Evolutionary conservation across 2,113 vertebrate genomes (phyloP), one percentile per base, ranked within the genome.

Genomic region (Enhydra lutris): DNA sequence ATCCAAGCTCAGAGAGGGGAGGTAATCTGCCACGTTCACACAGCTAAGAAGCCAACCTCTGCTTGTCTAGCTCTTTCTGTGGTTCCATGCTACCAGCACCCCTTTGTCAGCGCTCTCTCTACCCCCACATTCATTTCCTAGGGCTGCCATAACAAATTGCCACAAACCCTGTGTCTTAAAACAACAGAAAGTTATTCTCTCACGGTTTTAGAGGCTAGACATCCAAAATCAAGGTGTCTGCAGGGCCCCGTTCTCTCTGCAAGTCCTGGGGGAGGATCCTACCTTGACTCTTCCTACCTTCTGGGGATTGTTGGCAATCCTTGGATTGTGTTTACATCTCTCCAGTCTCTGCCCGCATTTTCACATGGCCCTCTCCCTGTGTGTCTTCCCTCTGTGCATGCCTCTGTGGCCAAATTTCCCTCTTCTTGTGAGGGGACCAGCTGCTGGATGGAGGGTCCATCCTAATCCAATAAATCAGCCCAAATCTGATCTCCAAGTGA

Each of bases 1-100:
- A 45, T 10, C 31, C 29, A 80, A 76, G 39, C 63, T 50, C 59
- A 31, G 89, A 71, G 59, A 83, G 29, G 36, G 8, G 3, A 36
- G 15, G 71, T n/a, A 86, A 45, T 59, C 36, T n/a, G 12, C 36
- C 63, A 18, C 11, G n/a, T n/a, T 71, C 36, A 57, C 59, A 21
- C 79, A 78, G 83, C 65, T 36, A 31, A 24, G 87, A n/a, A 5
- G 4, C 10, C 57, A 81, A n/a, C 71, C 17, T 13, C 11, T 2
- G 20, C 11, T 23, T n/a, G 52, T 59, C 45, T 12, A 7, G 4
- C 21, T 76, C 59, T 65, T 74, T 50, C 69, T 42, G 15, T 14
- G 45, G 4, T 9, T 20, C 47, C 52, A 17, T 3, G 36, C 24
- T n/a, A 1, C 57, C 39, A 8, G 5, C 26, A 15, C 0, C 6